Conservation (phyloP, 2,888 invertebrate genomes). For the Tridacna gigas region DNA sequence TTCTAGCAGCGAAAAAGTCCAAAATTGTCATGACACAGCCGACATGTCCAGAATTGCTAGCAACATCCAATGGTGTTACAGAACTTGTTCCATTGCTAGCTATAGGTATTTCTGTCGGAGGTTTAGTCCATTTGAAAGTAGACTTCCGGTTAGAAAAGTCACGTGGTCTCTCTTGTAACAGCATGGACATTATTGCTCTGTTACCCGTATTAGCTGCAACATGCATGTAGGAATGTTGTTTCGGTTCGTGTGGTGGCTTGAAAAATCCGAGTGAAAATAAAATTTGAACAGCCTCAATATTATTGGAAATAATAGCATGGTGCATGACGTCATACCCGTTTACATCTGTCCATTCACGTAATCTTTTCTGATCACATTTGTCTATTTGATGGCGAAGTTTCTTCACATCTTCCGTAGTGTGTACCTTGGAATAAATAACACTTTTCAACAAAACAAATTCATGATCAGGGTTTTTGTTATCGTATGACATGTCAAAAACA, state of each 20-base stretch:
- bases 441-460: conserved; percentile 29
- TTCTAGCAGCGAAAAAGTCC: conserved; percentile 61
- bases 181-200: conserved; percentile 69
- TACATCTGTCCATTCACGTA: conserved; percentile 69
- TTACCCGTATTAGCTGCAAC: conserved; percentile 77
- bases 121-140: conserved; percentile 47
- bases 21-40: conserved; percentile 75
- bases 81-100: conserved; percentile 23
- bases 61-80: conserved; percentile 76
- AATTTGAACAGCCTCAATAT: conserved; percentile 73
- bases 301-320: conserved; percentile 77
- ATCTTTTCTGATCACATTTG: conserved; percentile 53
- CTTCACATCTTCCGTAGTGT: conserved; percentile 55
- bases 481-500: neutral
- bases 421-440: conserved; percentile 43
- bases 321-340: conserved; percentile 77
- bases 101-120: conserved; percentile 45
- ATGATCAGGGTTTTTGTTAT: neutral
- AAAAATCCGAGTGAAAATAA: conserved; percentile 76
- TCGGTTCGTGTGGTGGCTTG: conserved; percentile 72
- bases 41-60: conserved; percentile 72
- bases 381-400: conserved; percentile 53
- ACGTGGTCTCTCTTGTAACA: conserved; percentile 74
- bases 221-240: conserved; percentile 76
- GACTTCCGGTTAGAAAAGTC: conserved; percentile 66